Conservation (phyloP, 1,140 invertebrate genomes). For the Pseudomyrmex dendroicus region DNA sequence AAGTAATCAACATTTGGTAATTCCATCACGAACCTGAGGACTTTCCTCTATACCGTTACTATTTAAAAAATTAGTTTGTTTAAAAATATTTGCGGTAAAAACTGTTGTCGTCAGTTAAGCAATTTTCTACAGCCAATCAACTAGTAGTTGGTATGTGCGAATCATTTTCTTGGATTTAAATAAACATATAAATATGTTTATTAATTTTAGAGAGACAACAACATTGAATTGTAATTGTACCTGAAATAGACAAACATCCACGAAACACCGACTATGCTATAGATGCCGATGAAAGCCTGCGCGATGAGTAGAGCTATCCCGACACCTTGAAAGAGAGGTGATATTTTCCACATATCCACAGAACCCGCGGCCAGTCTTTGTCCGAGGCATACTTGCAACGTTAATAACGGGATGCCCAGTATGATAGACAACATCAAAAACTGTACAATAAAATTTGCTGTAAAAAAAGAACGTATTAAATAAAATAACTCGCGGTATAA, state of each 20-base stretch:
- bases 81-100: too few species aligned
- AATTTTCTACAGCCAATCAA: too few species aligned
- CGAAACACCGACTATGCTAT: slow-evolving; percentile 93
- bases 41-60: too few species aligned
- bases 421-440: slow-evolving; percentile 93
- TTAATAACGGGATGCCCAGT: slow-evolving; percentile 94
- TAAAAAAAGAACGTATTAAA: slow-evolving; percentile 60
- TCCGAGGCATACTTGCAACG: slow-evolving; percentile 93
- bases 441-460: slow-evolving; percentile 95
- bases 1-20: too few species aligned
- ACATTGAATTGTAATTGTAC: slow-evolving; percentile 60
- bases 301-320: slow-evolving; percentile 92
- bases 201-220: not conserved
- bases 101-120: too few species aligned
- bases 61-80: too few species aligned
- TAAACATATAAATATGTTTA: too few species aligned
- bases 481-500: not conserved
- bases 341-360: slow-evolving; percentile 96
- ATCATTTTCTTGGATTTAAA: too few species aligned
- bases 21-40: too few species aligned
- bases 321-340: slow-evolving; percentile 95
- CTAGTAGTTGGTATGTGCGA: too few species aligned
- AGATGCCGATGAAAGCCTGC: slow-evolving; percentile 93
- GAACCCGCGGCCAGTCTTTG: slow-evolving; percentile 93
- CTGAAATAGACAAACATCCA: slow-evolving; percentile 95